A percentile compares a stretch with the other conserved stretches of the same genome.
Conservation (phyloP, 1,140 invertebrate species). For the Lamellibrachia luymesi region DNA sequence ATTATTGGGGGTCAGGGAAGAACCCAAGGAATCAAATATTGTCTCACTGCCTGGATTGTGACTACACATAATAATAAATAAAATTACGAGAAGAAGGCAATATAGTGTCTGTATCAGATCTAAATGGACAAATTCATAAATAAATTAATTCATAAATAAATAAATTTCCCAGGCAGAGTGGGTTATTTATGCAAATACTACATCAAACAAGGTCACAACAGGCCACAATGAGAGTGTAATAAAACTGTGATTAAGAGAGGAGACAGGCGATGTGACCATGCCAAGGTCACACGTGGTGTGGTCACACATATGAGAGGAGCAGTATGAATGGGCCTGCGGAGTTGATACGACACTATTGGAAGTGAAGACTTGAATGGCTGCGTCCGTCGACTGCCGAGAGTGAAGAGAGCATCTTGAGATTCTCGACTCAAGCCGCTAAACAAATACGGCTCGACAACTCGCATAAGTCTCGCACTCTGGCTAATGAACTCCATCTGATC, state of each 20-base stretch:
- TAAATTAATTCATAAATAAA: too few relatives aligned
- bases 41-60: too few relatives aligned
- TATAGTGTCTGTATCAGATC: too few relatives aligned
- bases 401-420: background rate
- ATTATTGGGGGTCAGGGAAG: too few relatives aligned
- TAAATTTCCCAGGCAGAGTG: too few relatives aligned
- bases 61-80: too few relatives aligned
- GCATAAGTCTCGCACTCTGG: background rate
- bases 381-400: background rate
- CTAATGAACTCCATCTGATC: background rate
- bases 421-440: background rate
- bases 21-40: too few relatives aligned
- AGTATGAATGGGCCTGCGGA: background rate
- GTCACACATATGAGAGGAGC: background rate
- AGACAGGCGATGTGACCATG: background rate
- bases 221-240: background rate
- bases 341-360: background rate
- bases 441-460: background rate
- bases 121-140: too few relatives aligned
- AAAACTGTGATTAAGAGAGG: background rate
- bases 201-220: background rate
- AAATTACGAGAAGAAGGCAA: too few relatives aligned
- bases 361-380: background rate
- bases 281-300: background rate
- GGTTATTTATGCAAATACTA: too few relatives aligned